Base-by-base conservation (phyloP, 2,888 invertebrate species). In the Oscheius sp. region DNA sequence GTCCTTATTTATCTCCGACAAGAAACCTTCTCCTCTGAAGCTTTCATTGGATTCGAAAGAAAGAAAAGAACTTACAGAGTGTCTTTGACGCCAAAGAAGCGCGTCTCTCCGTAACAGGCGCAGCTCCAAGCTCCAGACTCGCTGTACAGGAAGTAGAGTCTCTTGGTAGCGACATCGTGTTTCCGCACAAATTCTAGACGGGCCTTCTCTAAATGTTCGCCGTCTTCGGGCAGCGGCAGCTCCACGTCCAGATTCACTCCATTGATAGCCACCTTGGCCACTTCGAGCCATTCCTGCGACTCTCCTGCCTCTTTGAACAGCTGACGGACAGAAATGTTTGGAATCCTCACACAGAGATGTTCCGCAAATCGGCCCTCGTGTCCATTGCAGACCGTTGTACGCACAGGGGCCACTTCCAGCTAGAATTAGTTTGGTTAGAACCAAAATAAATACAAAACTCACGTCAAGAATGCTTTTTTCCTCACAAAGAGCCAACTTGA, bases 81-180 rank as follows among this genome's bases (percentile, higher is more conserved):
- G 87, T 93, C 92, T 90, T 96, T 96, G 72, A 93, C 93, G 1
- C 96, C 98, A 89, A 98, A 98, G 91, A 99, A 99, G 11, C 92
- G 92, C 89, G 96, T 96, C 0, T 96, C 96, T 2, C 98, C 98
- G 47, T 94, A 94, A 89, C 98, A 99, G 0, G 97, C 98, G 89
- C 98, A 99, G n/a, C 76, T 81, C 66, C 89, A 90, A 60, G 90
- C 90, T 37, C 35, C 53, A 29, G 91, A 91, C 0, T 94, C 93
- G 3, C 70, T 76, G 66, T 97, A 98, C 37, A 99, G 90, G 89
- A 99, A 98, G 95, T 96, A 96, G 50, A 99, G 91, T 74, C 96
- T 92, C 88, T 94, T 94, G 0, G 93, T 93, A 83, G 93, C 93
- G 33, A 93, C 93, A 90, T 99, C 98, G 86, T 92, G 92, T 4